Evolutionary conservation across 2,797 vertebrate species (phyloP), one percentile per base, ranked within the genome.

Genomic region (Valencia hispanica): DNA sequence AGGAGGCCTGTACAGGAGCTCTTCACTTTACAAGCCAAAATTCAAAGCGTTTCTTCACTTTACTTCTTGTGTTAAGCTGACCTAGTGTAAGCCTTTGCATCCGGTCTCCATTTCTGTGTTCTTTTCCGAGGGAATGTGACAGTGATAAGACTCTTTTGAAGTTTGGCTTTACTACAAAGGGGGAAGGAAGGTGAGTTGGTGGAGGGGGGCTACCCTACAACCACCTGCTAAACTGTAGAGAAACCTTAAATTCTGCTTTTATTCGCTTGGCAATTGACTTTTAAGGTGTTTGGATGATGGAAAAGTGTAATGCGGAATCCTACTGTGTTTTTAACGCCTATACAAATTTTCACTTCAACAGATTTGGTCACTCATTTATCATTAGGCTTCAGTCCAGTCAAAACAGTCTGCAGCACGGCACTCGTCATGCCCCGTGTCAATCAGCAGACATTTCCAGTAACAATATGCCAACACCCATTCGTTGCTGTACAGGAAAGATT

Each of bases 371-470:
- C 63, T 45, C 43, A 25, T 51, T 43, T 30, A 39, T 75, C 79
- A 70, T 82, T 85, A 75, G 84, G 79, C 90, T 79, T 0, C 59
- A 25, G 48, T 91, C 91, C 90, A 91, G 84, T 86, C 82, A 79
- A 93, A 94, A 94, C 83, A 90, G 72, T 87, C 51, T 80, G 88
- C 74, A 79, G 72, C 66, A 34, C 84, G 82, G 88, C 86, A 83
- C 73, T 82, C 77, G 68, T 85, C 80, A 83, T 88, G 87, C 87
- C 94, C 92, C 4, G 72, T 93, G 91, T 94, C 93, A 91, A 77
- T 93, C 88, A 87, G 86, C 91, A 93, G 90, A 90, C 87, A 87
- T 95, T 95, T 95, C 94, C 94, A 93, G 86, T 84, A 88, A 91
- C 85, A 87, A 75, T 74, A 78, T 83, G 77, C 84, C 86, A 72